A percentile compares a stretch with the other conserved stretches of the same genome.
phyloP scores from a whole-genome alignment of 2,888 invertebrate species.

The Drosophila colorata region DNA sequence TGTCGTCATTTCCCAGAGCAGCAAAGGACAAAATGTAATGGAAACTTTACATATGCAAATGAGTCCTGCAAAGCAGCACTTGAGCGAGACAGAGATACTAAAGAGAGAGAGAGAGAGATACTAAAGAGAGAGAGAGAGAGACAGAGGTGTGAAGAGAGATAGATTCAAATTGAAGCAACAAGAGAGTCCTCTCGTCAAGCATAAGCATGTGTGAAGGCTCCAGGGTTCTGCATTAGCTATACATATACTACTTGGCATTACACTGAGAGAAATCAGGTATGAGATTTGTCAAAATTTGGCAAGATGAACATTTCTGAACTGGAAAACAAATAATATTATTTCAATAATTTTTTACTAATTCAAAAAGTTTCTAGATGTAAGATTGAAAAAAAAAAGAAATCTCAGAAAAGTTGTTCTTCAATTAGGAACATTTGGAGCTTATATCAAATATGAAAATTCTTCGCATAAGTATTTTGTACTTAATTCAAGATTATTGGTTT shows the following conservation, averaged over 20 bases:
- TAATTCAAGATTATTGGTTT: too few species aligned
- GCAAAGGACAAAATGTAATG: slow-evolving; percentile 29
- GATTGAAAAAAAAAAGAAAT: too few species aligned
- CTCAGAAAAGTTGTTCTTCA: too few species aligned
- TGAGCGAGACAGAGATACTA: not conserved
- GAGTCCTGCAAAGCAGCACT: slow-evolving; percentile 4
- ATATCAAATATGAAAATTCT: too few species aligned
- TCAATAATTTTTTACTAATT: too few species aligned
- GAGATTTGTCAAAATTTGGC: too few species aligned
- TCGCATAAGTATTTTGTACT: too few species aligned
- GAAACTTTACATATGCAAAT: slow-evolving; percentile 59
- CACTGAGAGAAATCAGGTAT: not conserved
- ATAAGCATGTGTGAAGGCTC: slow-evolving; percentile 1
- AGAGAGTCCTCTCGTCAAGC: not conserved
- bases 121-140: slow-evolving; percentile 1
- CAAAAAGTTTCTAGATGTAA: too few species aligned
- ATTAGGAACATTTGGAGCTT: too few species aligned
- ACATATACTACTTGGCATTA: not conserved
- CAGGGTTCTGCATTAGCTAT: slow-evolving; percentile 4
- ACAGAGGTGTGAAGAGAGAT: not conserved
- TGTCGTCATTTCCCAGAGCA: not conserved
- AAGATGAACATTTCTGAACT: too few species aligned
- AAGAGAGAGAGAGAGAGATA: not conserved
- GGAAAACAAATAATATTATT: too few species aligned
- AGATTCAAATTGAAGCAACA: not conserved